Base-by-base conservation (phyloP, 2,797 vertebrate species). In the Muraenolepis orangiensis region DNA sequence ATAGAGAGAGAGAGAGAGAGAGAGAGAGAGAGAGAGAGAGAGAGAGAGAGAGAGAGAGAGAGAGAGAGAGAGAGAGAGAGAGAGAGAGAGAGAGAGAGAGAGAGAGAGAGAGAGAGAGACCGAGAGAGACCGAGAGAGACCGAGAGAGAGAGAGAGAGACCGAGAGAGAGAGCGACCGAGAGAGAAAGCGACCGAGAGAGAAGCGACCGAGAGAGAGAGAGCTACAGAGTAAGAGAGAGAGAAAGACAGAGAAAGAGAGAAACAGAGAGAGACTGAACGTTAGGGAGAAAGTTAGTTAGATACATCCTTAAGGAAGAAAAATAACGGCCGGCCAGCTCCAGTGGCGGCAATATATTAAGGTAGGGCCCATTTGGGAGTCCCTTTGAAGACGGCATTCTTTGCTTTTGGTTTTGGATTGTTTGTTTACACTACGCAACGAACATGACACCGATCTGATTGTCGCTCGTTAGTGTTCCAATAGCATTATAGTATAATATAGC, bases 1-100 rank as follows among this genome's bases (percentile, higher is more conserved):
- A 38, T 10, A 38, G 36, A 38, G 36, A 38, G 36, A 38, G 36
- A 38, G 6, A 38, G 36, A 51, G 6, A 51, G 11, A 36, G 40
- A 76, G 16, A 79, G 74, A 78, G 40, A 71, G 31, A 72, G 72
- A 67, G 67, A 74, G 36, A 20, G 40, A 76, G 30, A 70, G 20
- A 32, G 51, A 82, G 76, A 66, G 78, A 74, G 78, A 82, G 67
- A 85, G 78, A n/a, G 7, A 71, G 13, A 70, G 30, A 70, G 30
- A 13, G 5, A 34, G 29, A 34, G 18, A 40, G 20, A 72, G 32
- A 57, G 1, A 51, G 46, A 51, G 46, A n/a, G 18, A n/a, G 1
- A 16, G 16, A 46, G 1, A 46, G 42, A 46, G 16, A 18, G 1
- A 18, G 42, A 46, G 42, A 46, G 42, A 42, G 40, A 42, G 2